phyloP scores from a whole-genome alignment of 2,797 vertebrate genomes.

The Discoglossus pictus region DNA sequence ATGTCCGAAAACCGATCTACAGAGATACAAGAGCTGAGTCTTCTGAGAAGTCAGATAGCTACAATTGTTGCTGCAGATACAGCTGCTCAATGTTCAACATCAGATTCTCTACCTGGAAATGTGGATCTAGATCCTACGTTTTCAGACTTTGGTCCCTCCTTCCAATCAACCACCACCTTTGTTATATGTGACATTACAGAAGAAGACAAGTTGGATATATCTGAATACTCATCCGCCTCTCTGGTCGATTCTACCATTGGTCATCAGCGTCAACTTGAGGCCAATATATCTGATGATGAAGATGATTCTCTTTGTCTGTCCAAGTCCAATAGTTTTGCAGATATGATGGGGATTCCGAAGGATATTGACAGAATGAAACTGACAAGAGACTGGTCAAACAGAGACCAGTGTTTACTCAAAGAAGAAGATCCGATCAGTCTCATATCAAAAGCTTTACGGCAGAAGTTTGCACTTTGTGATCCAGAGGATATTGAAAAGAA shows the following conservation, averaged over 20 bases:
- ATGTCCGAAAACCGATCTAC: constrained; percentile 88
- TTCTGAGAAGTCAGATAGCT: constrained; percentile 90
- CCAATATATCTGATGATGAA: constrained; percentile 78
- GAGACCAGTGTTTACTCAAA: constrained; percentile 81
- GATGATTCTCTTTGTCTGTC: constrained; percentile 92
- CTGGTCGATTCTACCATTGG: constrained; percentile 85
- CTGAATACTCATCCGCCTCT: constrained; percentile 82
- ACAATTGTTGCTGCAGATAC: constrained; percentile 87
- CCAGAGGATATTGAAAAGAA: too few relatives aligned
- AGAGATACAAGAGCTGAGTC: constrained; percentile 91
- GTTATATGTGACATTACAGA: constrained; percentile 96
- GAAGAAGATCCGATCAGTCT: constrained; percentile 88
- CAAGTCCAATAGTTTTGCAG: constrained; percentile 96
- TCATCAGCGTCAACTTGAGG: constrained; percentile 68
- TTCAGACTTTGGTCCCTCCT: constrained; percentile 86
- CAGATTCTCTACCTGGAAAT: constrained; percentile 90
- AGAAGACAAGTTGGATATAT: constrained; percentile 85
- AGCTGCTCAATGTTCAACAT: constrained; percentile 78
- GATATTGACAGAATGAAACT: constrained; percentile 97
- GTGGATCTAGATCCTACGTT: constrained; percentile 91
- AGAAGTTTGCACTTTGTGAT: constrained; percentile 83
- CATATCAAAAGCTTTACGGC: constrained; percentile 89
- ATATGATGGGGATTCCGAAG: constrained; percentile 95
- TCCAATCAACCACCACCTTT: constrained; percentile 90
- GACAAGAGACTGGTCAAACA: constrained; percentile 87